Evolutionary conservation across 2,113 vertebrate species (phyloP), one percentile per base, ranked within the genome.

Genomic region (Hystrix cristata): DNA sequence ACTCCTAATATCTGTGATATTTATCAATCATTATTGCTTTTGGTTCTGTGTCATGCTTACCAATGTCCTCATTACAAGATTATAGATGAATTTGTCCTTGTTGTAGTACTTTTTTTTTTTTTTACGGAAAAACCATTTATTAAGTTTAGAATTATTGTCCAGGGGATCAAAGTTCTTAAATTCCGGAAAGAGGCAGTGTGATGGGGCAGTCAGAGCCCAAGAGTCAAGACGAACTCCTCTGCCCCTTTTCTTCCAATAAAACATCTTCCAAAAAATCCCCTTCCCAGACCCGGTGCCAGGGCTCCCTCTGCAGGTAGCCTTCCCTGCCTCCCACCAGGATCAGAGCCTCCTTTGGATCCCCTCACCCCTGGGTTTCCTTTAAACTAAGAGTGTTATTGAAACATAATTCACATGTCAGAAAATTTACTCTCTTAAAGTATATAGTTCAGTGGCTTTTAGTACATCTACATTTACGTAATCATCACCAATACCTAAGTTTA

Each of bases 11-110:
- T 87, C 48, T 67, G 38, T 83, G 87, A 38, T 60, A 79, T 79
- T n/a, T 12, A 88, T 67, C 38, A 65, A 5, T 72, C 10, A 74
- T 80, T 94, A 76, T 96, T 84, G 71, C n/a, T 85, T 88, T n/a
- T 87, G 31, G 48, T 76, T 93, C 96, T 81, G 21, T 60, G 69
- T 60, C 16, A 48, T 72, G 34, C 51, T 94, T 88, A 95, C 51
- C 65, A 89, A 88, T 80, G 12, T 64, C 31, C 84, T 84, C 27
- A n/a, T 90, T 78, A 46, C 2, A 83, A 78, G 51, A 65, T 80
- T 87, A 79, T 65, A 91, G 84, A 84, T 48, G 3, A 79, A 64
- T 59, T 90, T 46, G 81, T 27, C 25, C 31, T 34, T 74, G 6
- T 84, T 72, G 31, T 23, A 80, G 18, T 55, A 57, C 5, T 38